A percentile compares a stretch with the other conserved stretches of the same genome.
phyloP scores from a whole-genome alignment of 2,888 invertebrate genomes.

The Timema cristinae region DNA sequence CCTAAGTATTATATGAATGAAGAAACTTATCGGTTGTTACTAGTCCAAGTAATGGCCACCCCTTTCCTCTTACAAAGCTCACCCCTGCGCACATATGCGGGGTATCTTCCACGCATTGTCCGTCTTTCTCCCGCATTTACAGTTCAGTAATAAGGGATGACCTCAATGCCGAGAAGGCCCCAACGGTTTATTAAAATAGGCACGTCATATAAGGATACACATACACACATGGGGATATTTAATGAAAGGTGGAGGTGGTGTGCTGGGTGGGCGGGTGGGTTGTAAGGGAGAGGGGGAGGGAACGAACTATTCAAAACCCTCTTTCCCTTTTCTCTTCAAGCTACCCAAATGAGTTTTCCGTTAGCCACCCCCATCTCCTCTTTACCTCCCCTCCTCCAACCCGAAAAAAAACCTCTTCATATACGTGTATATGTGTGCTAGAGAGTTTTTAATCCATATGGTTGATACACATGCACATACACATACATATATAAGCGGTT shows the following conservation, averaged over 20 bases:
- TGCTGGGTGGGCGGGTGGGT: not conserved
- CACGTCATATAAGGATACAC: conserved; percentile 24
- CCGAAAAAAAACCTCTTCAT: too few species aligned
- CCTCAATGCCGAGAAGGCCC: conserved; percentile 1
- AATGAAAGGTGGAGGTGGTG: conserved; percentile 28
- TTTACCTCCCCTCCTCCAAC: not conserved
- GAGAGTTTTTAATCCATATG: too few species aligned
- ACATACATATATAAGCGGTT: too few species aligned
- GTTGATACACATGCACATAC: too few species aligned
- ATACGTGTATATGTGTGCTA: too few species aligned
- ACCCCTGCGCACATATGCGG: conserved; percentile 3
- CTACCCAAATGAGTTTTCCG: too few species aligned
- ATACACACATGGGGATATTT: conserved; percentile 22
- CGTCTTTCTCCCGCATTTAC: conserved; percentile 9
- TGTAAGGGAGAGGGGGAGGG: conserved; percentile 2
- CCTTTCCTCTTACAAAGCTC: not conserved
- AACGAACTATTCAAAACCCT: conserved; percentile 17
- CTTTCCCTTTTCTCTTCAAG: not conserved
- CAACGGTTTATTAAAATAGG: conserved; percentile 19
- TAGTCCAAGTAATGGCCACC: too few species aligned
- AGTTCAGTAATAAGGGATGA: conserved; percentile 14
- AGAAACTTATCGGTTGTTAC: too few species aligned
- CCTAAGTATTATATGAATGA: too few species aligned
- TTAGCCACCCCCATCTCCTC: conserved; percentile 8
- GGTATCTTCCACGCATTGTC: not conserved